Base-by-base conservation (phyloP, 92 coral and sea anemone genomes). In the Paramuricea clavata region DNA sequence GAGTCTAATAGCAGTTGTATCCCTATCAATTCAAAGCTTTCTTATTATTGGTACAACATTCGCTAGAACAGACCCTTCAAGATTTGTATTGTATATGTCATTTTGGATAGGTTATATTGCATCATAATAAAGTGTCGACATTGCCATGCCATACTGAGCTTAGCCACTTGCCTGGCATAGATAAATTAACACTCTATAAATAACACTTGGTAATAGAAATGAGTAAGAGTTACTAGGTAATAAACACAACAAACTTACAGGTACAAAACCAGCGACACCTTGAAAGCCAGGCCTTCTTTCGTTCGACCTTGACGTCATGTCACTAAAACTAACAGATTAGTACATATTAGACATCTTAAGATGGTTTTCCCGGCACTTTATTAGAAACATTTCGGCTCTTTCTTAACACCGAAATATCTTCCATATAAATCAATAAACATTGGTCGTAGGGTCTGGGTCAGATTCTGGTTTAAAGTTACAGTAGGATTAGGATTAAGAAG, bases 241-340 rank as follows among this genome's bases (percentile, higher is more conserved):
- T 56, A 16, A 25, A 17, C 35, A 43, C 19, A 39, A 7, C 26
- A 33, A 34, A 39, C 73, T 79, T 79, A 79, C 84, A 17, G 84
- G 84, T 1, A 79, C 31, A 79, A 79, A 79, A 52, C 84, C 84
- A 25, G 41, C 31, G 2, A 50, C 68, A 79, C 33, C 56, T 22
- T 79, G 84, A 36, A 59, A 34, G 25, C 34, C 33, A 28, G 41
- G 73, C 54, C 73, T 34, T 41, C 59, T 79, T n/a, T 79, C 84
- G 4, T 12, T 17, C 2, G 84, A 79, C 56, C 35, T 79, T 27
- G 84, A 9, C n/a, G 84, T 61, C 73, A 60, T 3, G 47, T 79
- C 84, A 61, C 84, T 79, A 35, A 79, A 79, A 30, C 84, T 79
- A 28, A n/a, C 19, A 79, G 49, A 31, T 59, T 47, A 39, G 10